These are phyloP conservation scores for Chaetodon trifasciatus DNA, from an alignment of 2,797 vertebrate species.

Conservation along the genomic window DNA sequence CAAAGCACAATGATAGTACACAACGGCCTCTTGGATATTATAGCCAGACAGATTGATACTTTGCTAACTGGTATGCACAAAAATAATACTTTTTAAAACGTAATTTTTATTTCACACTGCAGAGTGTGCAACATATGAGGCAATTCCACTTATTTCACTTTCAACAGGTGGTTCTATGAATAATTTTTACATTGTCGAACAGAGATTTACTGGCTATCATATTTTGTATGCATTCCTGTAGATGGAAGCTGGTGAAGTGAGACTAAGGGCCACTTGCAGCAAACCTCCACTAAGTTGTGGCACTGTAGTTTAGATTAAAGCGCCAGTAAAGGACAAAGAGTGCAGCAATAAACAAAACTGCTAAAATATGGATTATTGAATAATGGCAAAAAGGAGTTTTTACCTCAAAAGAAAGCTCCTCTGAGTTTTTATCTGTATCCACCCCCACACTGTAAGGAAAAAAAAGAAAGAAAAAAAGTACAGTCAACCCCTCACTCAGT, in stretches of 20 bases:
- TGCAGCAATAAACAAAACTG: background rate
- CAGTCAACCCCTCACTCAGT: conserved; percentile 28
- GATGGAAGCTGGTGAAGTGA: background rate
- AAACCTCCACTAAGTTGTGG: background rate
- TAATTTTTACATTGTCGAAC: background rate
- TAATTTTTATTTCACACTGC: background rate
- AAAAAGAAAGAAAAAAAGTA: conserved; percentile 37
- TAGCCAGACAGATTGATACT: background rate
- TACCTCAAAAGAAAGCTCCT: conserved; percentile 82
- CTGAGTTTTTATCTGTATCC: conserved; percentile 84
- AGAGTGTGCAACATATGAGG: background rate
- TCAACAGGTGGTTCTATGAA: background rate
- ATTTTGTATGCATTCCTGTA: background rate
- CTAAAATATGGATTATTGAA: conserved; percentile 7
- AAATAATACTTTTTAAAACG: background rate
- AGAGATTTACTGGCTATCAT: background rate
- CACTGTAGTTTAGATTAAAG: conserved; percentile 13
- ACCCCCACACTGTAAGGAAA: conserved; percentile 80
- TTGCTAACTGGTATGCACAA: background rate
- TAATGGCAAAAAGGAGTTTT: conserved; percentile 31
- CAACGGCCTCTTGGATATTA: background rate
- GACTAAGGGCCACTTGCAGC: background rate
- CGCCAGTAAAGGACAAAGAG: background rate
- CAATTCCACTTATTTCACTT: background rate
- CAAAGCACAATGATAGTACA: conserved; percentile 4